Evolutionary conservation across 30 jellyfish, hydroid and myxozoan genomes (phyloP).

Genomic region (Catostylus mosaicus): DNA sequence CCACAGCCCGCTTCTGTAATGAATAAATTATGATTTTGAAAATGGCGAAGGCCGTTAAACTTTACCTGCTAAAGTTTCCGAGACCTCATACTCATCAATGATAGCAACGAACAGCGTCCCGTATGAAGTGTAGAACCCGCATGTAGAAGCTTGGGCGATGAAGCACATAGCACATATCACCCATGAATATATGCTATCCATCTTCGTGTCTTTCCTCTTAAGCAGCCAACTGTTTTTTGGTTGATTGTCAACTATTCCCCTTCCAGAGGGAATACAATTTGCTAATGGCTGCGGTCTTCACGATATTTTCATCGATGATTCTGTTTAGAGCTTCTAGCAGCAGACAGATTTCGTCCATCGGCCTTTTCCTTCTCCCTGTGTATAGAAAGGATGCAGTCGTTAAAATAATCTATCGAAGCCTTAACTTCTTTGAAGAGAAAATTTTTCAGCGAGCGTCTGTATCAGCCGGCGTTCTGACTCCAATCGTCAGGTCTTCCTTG

Average conservation of each 20-base stretch:
- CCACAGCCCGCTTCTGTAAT: conserved; percentile 32
- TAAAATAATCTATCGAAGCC: not conserved
- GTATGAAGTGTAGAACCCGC: conserved; percentile 80
- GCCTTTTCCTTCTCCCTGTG: conserved; percentile 31
- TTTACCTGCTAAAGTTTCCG: conserved; percentile 92
- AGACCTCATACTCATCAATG: conserved; percentile 57
- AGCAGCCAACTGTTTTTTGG: not conserved
- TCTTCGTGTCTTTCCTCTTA: not conserved
- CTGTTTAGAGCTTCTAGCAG: conserved; percentile 7
- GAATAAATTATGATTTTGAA: conserved; percentile 27
- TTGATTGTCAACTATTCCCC: conserved; percentile 42
- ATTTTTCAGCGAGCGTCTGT: not conserved
- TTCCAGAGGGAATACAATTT: conserved; percentile 1
- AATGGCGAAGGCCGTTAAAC: conserved; percentile 12
- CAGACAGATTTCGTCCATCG: conserved; percentile 33
- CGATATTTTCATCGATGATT: conserved; percentile 19
- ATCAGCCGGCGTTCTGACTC: conserved; percentile 9
- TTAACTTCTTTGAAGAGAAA: not conserved
- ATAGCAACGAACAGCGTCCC: conserved; percentile 90
- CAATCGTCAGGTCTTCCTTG: not conserved
- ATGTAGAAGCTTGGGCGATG: conserved; percentile 80
- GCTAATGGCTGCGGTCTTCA: not conserved
- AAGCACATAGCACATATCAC: conserved; percentile 67
- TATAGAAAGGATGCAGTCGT: not conserved
- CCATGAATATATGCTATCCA: conserved; percentile 74